Percentiles rank a stretch among this genome's conserved stretches.
Evolutionary conservation across 2,888 invertebrate genomes (phyloP).

Genomic region (Netelia fuscicornis): DNA sequence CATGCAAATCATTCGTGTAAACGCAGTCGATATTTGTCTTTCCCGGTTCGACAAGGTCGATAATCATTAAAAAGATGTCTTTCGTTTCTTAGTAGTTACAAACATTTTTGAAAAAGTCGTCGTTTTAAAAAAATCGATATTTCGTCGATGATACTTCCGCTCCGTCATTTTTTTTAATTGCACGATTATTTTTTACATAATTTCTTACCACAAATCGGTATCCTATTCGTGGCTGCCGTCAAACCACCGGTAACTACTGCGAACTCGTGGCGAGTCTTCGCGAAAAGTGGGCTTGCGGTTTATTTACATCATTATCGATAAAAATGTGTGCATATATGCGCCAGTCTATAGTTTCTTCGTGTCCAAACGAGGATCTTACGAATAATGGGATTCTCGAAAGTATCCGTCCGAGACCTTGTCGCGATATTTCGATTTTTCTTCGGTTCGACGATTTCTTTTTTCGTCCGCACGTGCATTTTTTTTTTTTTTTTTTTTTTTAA

Average conservation of each 20-base stretch:
- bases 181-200: not conserved
- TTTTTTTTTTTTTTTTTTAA: too few species aligned
- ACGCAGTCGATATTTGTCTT: not conserved
- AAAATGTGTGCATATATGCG: slow-evolving; percentile 39
- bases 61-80: too few species aligned
- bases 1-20: not conserved
- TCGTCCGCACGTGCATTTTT: too few species aligned
- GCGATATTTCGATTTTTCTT: slow-evolving; percentile 21
- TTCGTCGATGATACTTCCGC: not conserved
- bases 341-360: slow-evolving; percentile 37
- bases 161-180: not conserved
- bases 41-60: too few species aligned
- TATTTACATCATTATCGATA: slow-evolving; percentile 50
- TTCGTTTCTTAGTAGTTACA: too few species aligned
- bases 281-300: slow-evolving; percentile 29
- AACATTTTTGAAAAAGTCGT: too few species aligned
- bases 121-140: not conserved
- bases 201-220: not conserved
- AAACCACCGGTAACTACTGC: slow-evolving; percentile 25
- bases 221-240: not conserved
- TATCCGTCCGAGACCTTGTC: slow-evolving; percentile 24
- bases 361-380: slow-evolving; percentile 23
- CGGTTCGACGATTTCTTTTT: not conserved
- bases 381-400: slow-evolving; percentile 46
- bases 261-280: not conserved